phyloP scores from a whole-genome alignment of 2,113 vertebrate species.

The Aspiorhynchus laticeps region DNA sequence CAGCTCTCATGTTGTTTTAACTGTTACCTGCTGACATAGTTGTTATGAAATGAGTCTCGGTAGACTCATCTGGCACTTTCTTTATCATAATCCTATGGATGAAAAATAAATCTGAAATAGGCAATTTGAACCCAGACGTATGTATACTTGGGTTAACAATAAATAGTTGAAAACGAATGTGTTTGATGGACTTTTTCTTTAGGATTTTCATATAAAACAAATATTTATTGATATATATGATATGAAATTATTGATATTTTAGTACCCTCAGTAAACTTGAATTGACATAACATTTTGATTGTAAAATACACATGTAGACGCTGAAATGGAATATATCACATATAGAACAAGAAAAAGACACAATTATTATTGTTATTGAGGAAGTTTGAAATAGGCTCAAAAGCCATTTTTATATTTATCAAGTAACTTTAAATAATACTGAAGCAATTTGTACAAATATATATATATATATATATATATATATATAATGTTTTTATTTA shows the following conservation, averaged over 20 bases:
- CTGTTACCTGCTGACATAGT: conserved; percentile 45
- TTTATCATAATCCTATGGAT: conserved; percentile 63
- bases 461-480: too few relatives aligned
- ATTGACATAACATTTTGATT: not conserved
- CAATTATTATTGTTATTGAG: not conserved
- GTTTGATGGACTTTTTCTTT: not conserved
- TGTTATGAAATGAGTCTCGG: conserved; percentile 45
- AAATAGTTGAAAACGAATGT: conserved; percentile 27
- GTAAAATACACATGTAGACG: not conserved
- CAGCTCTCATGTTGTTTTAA: conserved; percentile 43
- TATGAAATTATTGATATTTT: too few relatives aligned
- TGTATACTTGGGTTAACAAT: conserved; percentile 44
- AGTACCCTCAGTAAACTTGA: not conserved
- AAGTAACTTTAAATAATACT: too few relatives aligned
- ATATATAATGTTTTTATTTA: too few relatives aligned
- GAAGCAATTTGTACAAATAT: not conserved
- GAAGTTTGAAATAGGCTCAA: not conserved
- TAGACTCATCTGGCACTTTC: conserved; percentile 62
- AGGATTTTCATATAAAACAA: not conserved
- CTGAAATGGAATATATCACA: too few relatives aligned
- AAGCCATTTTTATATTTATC: not conserved
- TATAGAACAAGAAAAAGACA: not conserved
- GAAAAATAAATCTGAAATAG: conserved; percentile 47
- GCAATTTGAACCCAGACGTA: conserved; percentile 30
- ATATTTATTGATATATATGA: not conserved